Evolutionary conservation across 2,888 invertebrate species (phyloP), one percentile per base, ranked within the genome.

Genomic region (Petrolisthes manimaculis): DNA sequence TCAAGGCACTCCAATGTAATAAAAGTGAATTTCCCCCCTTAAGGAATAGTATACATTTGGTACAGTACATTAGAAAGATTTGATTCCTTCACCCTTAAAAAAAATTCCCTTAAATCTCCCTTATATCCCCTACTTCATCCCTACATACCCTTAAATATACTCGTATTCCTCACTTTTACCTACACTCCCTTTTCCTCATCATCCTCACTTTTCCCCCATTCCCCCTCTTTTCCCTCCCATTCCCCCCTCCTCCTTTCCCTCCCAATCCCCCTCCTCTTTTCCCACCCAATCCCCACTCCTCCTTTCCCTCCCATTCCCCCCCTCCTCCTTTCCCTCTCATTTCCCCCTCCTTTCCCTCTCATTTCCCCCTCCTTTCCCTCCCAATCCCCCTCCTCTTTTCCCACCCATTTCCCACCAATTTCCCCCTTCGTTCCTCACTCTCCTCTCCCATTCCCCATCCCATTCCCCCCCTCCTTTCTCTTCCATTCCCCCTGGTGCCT

Each of bases 91-190:
- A n/a, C n/a, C n/a, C n/a, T n/a, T n/a, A n/a, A n/a, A n/a, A n/a
- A n/a, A n/a, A n/a, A 79, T 79, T 53, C 51, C 18, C 54, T n/a
- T 9, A 14, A n/a, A n/a, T 78, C 78, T 78, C 51, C 54, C 78
- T 78, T 54, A 5, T 53, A 37, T 37, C n/a, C n/a, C 79, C 51
- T 78, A 12, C 54, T 0, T 8, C 79, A 78, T 51, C 79, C 55
- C 37, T 53, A 37, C 53, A 37, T 79, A 21, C 55, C 79, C 53
- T 54, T 24, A 21, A 54, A 21, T 24, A 21, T 12, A 21, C n/a
- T n/a, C 53, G 51, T 79, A 37, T 79, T 53, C 53, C 79, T 79
- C 79, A 53, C 79, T 79, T 53, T 81, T 53, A 21, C 81, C 56
- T 56, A 21, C 79, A n/a, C 75, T 21, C 3, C 21, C 75, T 5